Evolutionary conservation across 1,140 invertebrate species (phyloP), one percentile per base, ranked within the genome.

Genomic region (Aradophagus sp.): DNA sequence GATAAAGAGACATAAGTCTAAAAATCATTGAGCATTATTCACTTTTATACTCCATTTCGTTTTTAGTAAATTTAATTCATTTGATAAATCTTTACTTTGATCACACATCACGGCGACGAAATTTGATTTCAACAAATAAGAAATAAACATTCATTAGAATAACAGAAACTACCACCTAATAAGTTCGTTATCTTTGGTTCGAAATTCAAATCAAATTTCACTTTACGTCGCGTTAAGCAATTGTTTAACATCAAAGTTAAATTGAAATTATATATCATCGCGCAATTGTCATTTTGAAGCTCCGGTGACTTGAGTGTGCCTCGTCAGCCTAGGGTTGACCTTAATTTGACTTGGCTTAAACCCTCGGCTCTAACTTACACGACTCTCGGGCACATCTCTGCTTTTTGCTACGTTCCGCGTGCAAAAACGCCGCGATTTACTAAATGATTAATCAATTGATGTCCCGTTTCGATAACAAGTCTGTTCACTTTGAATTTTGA

Each of bases 281-380:
- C 27, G 29, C 61, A 65, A 65, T 65, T 42, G 50, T 65, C 61
- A 56, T 65, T 65, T 65, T 34, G 42, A 65, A 55, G 44, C 62
- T 66, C 29, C 29, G 48, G 26, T 66, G 52, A 66, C 62, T 66
- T 66, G 42, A 56, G 62, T 44, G 19, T 56, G 50, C 62, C 35
- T 66, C 62, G 52, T 55, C 62, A 66, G 52, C 62, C 42, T 41
- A n/a, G 62, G 58, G 62, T 42, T 66, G 62, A 66, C 62, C 62
- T 66, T 66, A 66, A 66, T 66, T 66, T 66, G 44, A 66, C 36
- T 58, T 66, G 52, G 62, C 62, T 66, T 56, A 66, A 66, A 31
- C 52, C n/a, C n/a, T n/a, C 31, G n/a, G 45, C 38, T 48, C 44
- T 31, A 66, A 56, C 52, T 66, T 50, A 50, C 52, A 58, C 29